phyloP scores from a whole-genome alignment of 2,113 vertebrate species.

The Ammodytes dubius region DNA sequence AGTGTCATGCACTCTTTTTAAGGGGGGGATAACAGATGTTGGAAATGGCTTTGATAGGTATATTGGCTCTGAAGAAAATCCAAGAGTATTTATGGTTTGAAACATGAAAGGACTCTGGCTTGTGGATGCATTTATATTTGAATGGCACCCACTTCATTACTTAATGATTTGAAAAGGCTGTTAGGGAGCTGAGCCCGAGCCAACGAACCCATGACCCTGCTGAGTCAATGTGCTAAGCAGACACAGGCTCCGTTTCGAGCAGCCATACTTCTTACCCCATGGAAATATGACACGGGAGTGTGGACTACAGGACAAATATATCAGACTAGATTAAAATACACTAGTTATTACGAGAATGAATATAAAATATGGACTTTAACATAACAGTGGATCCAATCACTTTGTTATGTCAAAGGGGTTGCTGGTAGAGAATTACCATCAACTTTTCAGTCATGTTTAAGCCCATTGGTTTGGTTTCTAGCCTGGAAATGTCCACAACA shows the following conservation, averaged over 20 bases:
- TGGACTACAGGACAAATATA: constrained; percentile 1
- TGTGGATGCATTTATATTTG: constrained; percentile 81
- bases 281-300: constrained; percentile 36
- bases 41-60: constrained; percentile 77
- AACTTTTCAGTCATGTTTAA: neutral
- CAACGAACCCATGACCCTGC: constrained; percentile 75
- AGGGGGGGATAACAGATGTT: constrained; percentile 75
- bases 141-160: constrained; percentile 83
- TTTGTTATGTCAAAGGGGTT: neutral
- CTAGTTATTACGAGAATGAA: neutral
- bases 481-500: neutral
- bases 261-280: constrained; percentile 45
- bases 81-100: constrained; percentile 75
- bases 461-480: neutral
- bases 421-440: neutral
- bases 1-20: constrained; percentile 39
- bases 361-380: neutral
- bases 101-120: constrained; percentile 78
- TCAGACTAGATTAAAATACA: constrained; percentile 13
- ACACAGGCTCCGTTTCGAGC: constrained; percentile 54
- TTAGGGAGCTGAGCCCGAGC: constrained; percentile 75
- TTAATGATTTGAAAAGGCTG: constrained; percentile 84
- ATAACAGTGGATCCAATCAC: neutral
- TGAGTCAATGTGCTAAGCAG: constrained; percentile 79
- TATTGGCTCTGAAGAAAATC: constrained; percentile 75